Evolutionary conservation across 2,888 invertebrate species (phyloP), one percentile per base, ranked within the genome.

Genomic region (Poecilobothrus nobilitatus): DNA sequence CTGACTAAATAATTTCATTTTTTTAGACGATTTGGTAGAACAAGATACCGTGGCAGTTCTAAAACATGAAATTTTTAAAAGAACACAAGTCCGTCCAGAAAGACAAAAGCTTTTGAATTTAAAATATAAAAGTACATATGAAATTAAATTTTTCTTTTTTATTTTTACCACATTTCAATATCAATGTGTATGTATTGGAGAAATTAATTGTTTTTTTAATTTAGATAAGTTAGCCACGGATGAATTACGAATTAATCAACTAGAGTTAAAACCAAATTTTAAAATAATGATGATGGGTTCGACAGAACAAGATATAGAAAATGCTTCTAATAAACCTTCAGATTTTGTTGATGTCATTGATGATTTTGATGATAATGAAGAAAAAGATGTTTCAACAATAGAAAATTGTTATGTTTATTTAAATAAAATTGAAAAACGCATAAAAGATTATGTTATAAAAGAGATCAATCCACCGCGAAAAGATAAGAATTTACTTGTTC

Each of bases 251-350:
- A 82, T 97, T n/a, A 86, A 88, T 0, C 86, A 87, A 67, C 79
- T 96, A 71, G 91, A 91, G 75, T 82, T 97, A 37, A 95, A 95
- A 78, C 88, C 90, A 0, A 92, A 92, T 69, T 90, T 92, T 73
- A 96, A 96, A 81, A 86, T 97, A 15, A 96, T 97, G 95, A 91
- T 97, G 91, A 95, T 97, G 88, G 97, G 97, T 0, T 96, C 95
- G 0, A 84, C 93, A 3, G 97, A 97, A 78, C 92, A 95, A 75
- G 95, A 93, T 68, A 95, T 95, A 76, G 90, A 90, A 63, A 91
- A 91, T 76, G 94, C 91, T 0, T 89, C 88, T 76, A 78, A 88
- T 67, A 88, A 90, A 68, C 95, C 95, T 0, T 88, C 89, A 66
- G 89, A 92, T 69, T 84, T 92, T 18, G 92, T 93, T 15, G 91